Conservation (phyloP, 2,113 vertebrate genomes). For the Scartelaos histophorus region DNA sequence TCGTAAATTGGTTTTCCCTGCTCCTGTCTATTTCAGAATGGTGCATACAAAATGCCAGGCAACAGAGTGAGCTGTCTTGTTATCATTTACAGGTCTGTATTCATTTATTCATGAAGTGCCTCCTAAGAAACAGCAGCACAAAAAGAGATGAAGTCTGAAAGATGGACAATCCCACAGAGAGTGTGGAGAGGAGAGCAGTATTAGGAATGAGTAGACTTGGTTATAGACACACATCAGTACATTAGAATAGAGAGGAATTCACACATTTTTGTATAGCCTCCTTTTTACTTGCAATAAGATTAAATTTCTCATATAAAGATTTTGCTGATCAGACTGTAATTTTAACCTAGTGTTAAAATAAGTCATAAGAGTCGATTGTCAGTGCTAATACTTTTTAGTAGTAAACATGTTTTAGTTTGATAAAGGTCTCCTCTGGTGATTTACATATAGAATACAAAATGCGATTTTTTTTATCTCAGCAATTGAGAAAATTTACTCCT, state of each 20-base stretch:
- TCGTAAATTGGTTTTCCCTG: constrained; percentile 6
- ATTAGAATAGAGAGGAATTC: neutral
- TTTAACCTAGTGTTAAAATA: neutral
- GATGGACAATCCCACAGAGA: constrained; percentile 43
- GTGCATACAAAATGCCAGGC: constrained; percentile 8
- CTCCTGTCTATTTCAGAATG: constrained; percentile 5
- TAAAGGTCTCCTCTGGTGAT: too few species aligned
- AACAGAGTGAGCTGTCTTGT: constrained; percentile 48
- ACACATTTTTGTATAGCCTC: neutral
- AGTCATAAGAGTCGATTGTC: too few species aligned
- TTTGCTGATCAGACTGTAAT: neutral
- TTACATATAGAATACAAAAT: too few species aligned
- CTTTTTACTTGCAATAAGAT: neutral
- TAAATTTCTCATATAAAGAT: neutral
- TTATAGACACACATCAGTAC: constrained; percentile 21
- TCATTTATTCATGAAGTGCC: constrained; percentile 66
- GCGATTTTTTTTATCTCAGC: too few species aligned
- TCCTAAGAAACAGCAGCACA: constrained; percentile 35
- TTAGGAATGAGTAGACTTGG: constrained; percentile 23
- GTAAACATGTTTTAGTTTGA: too few species aligned
- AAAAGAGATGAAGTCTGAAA: constrained; percentile 36
- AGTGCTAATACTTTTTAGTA: too few species aligned
- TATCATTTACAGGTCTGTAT: constrained; percentile 47
- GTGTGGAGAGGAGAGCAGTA: constrained; percentile 19
- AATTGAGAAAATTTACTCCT: neutral